Conservation (phyloP, 2,113 vertebrate genomes). For the Cavia aperea region DNA sequence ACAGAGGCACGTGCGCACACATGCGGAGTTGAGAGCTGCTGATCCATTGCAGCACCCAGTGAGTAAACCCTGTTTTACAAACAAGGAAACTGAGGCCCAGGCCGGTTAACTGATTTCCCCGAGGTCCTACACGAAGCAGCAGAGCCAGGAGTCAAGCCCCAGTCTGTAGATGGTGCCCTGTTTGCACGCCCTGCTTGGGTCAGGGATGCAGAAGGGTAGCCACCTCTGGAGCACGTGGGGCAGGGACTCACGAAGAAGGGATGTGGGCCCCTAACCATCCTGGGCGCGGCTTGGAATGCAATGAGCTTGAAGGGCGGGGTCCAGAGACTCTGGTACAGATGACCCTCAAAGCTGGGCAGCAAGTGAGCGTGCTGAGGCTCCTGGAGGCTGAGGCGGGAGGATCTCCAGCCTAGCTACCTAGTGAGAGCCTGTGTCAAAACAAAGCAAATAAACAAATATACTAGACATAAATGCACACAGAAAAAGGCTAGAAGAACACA, state of each 20-base stretch:
- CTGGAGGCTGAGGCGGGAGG: background rate
- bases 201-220: rapidly evolving
- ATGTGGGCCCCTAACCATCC: background rate
- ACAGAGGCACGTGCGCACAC: background rate
- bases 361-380: background rate
- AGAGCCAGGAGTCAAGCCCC: background rate
- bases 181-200: background rate
- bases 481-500: background rate
- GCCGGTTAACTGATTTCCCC: background rate
- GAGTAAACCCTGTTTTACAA: background rate
- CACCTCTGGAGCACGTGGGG: background rate
- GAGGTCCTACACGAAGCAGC: background rate
- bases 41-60: background rate
- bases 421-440: background rate
- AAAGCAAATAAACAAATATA: background rate
- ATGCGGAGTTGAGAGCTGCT: background rate
- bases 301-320: background rate
- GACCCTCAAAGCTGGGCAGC: background rate
- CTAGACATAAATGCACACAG: background rate
- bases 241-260: rapidly evolving
- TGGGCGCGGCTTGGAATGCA: background rate
- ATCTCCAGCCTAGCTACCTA: background rate
- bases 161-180: too few species aligned
- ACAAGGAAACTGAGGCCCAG: background rate
- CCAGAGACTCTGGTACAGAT: background rate